Conservation (phyloP, 2,888 invertebrate genomes). For the Andrena bucephala region DNA sequence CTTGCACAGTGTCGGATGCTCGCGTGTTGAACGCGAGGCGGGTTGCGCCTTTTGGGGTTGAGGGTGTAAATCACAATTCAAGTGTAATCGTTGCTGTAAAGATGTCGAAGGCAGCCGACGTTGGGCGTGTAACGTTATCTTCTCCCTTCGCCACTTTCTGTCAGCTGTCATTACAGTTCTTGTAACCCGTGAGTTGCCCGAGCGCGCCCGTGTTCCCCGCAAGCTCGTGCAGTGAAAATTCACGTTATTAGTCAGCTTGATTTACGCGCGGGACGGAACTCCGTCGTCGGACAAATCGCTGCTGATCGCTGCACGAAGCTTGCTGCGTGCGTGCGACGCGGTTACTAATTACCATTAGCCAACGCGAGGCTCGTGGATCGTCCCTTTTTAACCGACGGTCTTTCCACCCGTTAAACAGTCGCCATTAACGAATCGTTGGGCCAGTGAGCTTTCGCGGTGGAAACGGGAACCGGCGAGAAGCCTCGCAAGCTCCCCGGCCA, state of each 20-base stretch:
- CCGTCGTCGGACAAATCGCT: constrained; percentile 13
- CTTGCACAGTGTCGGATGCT: constrained; percentile 11
- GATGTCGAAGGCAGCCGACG: constrained; percentile 18
- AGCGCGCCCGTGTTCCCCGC: background rate
- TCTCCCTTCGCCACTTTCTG: background rate
- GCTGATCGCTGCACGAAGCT: background rate
- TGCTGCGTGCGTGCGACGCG: constrained; percentile 2
- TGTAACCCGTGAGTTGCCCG: background rate
- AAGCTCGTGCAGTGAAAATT: background rate
- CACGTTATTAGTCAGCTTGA: background rate
- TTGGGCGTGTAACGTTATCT: constrained; percentile 3
- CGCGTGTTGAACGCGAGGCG: constrained; percentile 39
- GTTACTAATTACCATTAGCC: constrained; percentile 45
- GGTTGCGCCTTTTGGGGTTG: constrained; percentile 31
- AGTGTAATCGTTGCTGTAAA: constrained; percentile 18
- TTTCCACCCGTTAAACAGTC: constrained; percentile 18
- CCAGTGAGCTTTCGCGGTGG: constrained; percentile 18
- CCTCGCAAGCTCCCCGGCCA: no score
- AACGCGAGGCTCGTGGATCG: constrained; percentile 32
- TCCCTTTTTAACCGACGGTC: constrained; percentile 51
- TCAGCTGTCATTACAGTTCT: background rate
- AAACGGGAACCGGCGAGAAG: background rate
- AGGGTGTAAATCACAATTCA: constrained; percentile 10
- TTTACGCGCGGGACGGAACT: background rate
- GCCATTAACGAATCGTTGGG: constrained; percentile 30